These are phyloP conservation scores for Montipora cactus DNA, from an alignment of 64 coral and sea anemone species.

Conservation along the genomic window DNA sequence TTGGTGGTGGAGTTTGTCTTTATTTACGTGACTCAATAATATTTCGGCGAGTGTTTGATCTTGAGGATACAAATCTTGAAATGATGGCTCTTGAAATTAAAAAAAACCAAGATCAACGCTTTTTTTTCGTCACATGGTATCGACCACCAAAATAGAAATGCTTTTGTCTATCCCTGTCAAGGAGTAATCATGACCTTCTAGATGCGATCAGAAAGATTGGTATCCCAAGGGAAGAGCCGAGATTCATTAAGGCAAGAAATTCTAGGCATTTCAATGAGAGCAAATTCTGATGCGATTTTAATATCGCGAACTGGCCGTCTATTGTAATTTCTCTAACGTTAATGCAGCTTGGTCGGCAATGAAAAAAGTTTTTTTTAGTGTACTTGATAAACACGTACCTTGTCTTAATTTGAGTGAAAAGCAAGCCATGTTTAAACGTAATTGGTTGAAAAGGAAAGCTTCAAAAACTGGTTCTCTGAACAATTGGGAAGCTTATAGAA, in stretches of 20 bases:
- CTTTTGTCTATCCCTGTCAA: constrained; percentile 12
- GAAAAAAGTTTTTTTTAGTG: too few species aligned
- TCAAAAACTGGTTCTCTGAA: neutral
- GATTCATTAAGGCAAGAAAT: constrained; percentile 17
- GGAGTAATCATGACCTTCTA: constrained; percentile 34
- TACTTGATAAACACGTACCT: neutral
- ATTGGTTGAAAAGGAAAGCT: neutral
- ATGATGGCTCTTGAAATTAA: too few species aligned
- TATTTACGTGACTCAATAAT: too few species aligned
- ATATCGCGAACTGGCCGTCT: too few species aligned
- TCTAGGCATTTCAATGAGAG: neutral
- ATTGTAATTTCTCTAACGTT: neutral
- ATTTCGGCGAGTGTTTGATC: too few species aligned
- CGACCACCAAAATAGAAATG: too few species aligned
- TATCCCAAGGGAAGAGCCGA: constrained; percentile 57
- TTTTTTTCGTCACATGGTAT: too few species aligned
- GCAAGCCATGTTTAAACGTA: neutral
- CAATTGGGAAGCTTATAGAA: neutral
- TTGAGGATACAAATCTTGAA: too few species aligned
- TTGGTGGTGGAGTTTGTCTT: too few species aligned
- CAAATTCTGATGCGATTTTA: neutral
- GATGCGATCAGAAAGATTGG: constrained; percentile 44
- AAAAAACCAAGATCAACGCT: too few species aligned
- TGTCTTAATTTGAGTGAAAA: neutral
- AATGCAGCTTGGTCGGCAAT: neutral